These are phyloP conservation scores for Takifugu ocellatus DNA, from an alignment of 2,797 vertebrate genomes.

Conservation along the genomic window DNA sequence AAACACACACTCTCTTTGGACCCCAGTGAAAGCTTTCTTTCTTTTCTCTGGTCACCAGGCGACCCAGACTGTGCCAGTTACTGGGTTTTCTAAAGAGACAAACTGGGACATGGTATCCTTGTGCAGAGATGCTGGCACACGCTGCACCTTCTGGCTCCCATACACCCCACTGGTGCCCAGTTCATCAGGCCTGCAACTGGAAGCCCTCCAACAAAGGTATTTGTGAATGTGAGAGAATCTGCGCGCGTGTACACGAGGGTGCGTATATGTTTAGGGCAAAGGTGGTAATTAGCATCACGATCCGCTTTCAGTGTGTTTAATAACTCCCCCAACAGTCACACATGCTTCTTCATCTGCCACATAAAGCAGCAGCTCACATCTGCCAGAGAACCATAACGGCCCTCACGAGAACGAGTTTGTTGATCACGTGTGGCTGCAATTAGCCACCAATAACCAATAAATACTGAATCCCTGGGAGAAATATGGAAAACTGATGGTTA, in stretches of 20 bases:
- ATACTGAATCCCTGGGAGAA: conserved; percentile 4
- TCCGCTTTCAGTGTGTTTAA: conserved; percentile 42
- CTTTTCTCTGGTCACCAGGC: conserved; percentile 48
- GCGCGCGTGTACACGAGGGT: conserved; percentile 17
- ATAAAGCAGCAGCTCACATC: conserved; percentile 49
- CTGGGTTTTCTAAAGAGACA: conserved; percentile 46
- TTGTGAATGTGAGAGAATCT: conserved; percentile 15
- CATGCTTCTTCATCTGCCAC: conserved; percentile 5
- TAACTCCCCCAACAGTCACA: conserved; percentile 45
- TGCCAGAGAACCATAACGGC: conserved; percentile 22
- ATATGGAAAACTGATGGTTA: neutral
- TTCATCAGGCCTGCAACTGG: conserved; percentile 30
- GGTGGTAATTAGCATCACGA: conserved; percentile 56
- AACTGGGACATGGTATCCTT: conserved; percentile 33
- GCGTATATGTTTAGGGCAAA: conserved; percentile 42
- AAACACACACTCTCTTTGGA: conserved; percentile 37
- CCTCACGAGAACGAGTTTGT: conserved; percentile 9
- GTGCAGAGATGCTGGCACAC: conserved; percentile 34
- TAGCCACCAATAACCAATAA: conserved; percentile 9
- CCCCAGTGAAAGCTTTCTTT: conserved; percentile 48
- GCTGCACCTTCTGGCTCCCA: conserved; percentile 43
- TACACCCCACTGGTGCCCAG: conserved; percentile 27
- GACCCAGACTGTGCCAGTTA: conserved; percentile 54
- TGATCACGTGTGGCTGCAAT: conserved; percentile 14
- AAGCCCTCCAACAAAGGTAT: conserved; percentile 30